Base-by-base conservation (phyloP, 2,888 invertebrate genomes). In the Ceraclea dissimilis region DNA sequence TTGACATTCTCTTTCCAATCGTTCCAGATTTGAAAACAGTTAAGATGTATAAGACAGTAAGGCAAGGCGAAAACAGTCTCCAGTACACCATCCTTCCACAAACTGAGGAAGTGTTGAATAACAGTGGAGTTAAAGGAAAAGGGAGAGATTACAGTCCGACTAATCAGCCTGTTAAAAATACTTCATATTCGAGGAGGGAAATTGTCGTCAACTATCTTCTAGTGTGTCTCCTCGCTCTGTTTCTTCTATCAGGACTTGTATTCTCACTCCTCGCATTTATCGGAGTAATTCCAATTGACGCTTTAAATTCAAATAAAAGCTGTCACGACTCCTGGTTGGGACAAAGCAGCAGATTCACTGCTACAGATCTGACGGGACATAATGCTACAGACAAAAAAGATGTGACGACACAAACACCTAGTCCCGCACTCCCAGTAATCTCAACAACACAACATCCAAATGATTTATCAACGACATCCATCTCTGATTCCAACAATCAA, bases 31-130 rank as follows among this genome's bases (percentile, higher is more conserved):
- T 16, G 39, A 22, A 39, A 44, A 55, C 6, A 50, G 21, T 65
- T 66, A 75, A 67, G 66, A 86, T 86, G 86, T 86, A 86, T 74
- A 86, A 86, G 74, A 86, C 85, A 64, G 85, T 86, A 69, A 75
- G 85, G 62, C 85, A 85, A 70, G 86, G 86, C 61, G 86, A 86
- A 70, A 84, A 85, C 66, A 84, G 85, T 67, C 78, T 86, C 65
- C 86, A 86, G 68, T 86, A 86, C 71, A 85, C 85, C 64, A 86
- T 86, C 65, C 76, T 86, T 62, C 85, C 85, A 58, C 85, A 85
- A 70, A 84, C 84, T 57, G 86, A 85, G 69, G 83, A 83, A 68
- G 79, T 81, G 64, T 72, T 82, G 58, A 78, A 70, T 64, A 82
- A 81, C 65, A 81, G 81, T 64, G 81, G 81, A 57, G 66, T 80